Conservation (phyloP, 2,888 invertebrate genomes). For the Selenia dentaria region DNA sequence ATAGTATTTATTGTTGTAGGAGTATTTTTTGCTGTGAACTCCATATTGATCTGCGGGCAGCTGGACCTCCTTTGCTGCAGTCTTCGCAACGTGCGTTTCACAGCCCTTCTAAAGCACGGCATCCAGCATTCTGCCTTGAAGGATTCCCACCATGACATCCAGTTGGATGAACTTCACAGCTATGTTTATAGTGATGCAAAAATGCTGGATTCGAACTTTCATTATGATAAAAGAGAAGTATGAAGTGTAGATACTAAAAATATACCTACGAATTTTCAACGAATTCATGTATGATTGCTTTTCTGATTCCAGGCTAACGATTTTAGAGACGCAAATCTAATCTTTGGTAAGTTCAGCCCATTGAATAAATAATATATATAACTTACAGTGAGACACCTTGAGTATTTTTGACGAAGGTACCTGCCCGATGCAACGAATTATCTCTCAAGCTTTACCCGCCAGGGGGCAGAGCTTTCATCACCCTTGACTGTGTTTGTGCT, state of each 20-base stretch:
- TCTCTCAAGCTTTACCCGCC: too few species aligned
- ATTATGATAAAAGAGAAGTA: slow-evolving; percentile 52
- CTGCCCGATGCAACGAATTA: too few species aligned
- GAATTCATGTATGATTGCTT: too few species aligned
- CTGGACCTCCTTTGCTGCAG: slow-evolving; percentile 72
- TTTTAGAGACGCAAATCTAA: slow-evolving; percentile 33
- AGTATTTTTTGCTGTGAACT: slow-evolving; percentile 68
- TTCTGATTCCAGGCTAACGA: slow-evolving; percentile 40
- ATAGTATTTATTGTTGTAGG: slow-evolving; percentile 54
- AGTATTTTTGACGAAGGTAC: too few species aligned
- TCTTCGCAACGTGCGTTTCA: slow-evolving; percentile 64
- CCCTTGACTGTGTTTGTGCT: too few species aligned
- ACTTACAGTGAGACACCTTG: too few species aligned
- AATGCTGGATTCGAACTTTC: slow-evolving; percentile 52
- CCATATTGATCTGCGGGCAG: slow-evolving; percentile 73
- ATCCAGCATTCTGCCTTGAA: slow-evolving; percentile 47
- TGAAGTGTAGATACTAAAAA: neutral
- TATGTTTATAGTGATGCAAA: slow-evolving; percentile 60
- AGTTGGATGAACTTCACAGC: slow-evolving; percentile 56
- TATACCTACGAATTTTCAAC: neutral
- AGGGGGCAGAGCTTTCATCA: too few species aligned
- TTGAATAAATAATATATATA: too few species aligned
- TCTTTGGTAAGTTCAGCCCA: slow-evolving; percentile 44
- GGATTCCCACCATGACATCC: slow-evolving; percentile 38
- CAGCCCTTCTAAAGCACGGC: slow-evolving; percentile 57